phyloP scores from a whole-genome alignment of 2,797 vertebrate genomes.

The Sebastes dallii region DNA sequence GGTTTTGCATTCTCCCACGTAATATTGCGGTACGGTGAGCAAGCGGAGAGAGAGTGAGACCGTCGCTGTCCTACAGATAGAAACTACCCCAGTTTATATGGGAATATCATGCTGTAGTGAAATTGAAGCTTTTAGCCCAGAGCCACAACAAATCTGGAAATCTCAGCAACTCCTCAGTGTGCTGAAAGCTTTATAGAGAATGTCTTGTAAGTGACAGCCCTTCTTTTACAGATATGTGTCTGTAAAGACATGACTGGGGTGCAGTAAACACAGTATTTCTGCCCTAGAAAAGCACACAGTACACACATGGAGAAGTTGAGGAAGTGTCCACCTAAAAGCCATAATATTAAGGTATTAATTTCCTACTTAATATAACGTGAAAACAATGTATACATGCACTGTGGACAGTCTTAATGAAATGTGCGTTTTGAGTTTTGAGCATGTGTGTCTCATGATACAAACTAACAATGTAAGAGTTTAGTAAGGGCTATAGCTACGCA shows the following conservation, averaged over 20 bases:
- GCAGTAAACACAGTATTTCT: neutral
- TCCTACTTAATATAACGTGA: neutral
- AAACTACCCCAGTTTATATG: neutral
- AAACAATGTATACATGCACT: neutral
- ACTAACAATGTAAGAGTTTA: too few relatives aligned
- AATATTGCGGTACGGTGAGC: neutral
- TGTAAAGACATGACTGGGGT: neutral
- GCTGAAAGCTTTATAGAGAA: conserved; percentile 14
- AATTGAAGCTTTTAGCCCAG: conserved; percentile 24
- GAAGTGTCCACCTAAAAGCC: too few relatives aligned
- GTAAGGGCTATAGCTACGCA: too few relatives aligned
- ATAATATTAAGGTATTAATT: too few relatives aligned
- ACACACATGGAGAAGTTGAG: neutral
- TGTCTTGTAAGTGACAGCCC: conserved; percentile 12
- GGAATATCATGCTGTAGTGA: conserved; percentile 32
- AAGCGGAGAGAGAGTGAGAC: conserved; percentile 5
- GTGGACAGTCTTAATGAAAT: neutral
- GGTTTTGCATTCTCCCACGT: conserved; percentile 30
- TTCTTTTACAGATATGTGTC: conserved; percentile 13
- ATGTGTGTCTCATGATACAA: too few relatives aligned
- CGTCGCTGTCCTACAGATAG: conserved; percentile 5
- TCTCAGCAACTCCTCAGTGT: conserved; percentile 7
- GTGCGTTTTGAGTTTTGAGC: neutral
- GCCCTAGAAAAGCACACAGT: neutral
- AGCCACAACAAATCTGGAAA: conserved; percentile 41